Conservation (phyloP, 2,113 vertebrate genomes). For the Sinocyclocheilus anophthalmus region DNA sequence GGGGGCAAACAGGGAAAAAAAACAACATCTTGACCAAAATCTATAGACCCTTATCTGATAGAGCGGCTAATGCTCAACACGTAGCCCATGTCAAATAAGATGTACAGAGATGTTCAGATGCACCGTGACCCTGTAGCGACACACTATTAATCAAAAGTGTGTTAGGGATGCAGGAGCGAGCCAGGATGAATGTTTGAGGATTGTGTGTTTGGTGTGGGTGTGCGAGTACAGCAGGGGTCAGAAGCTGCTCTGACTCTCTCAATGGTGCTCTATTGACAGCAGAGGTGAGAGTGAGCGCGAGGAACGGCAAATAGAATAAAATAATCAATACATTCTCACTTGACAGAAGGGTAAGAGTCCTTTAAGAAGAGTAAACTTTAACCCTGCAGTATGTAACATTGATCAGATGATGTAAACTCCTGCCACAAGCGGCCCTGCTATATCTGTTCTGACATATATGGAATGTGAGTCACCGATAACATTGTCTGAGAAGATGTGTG, state of each 20-base stretch:
- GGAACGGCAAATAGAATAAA: conserved; percentile 94
- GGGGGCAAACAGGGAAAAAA: conserved; percentile 54
- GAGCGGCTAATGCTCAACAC: conserved; percentile 92
- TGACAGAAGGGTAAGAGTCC: conserved; percentile 74
- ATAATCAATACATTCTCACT: conserved; percentile 94
- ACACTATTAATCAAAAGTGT: conserved; percentile 95
- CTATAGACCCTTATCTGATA: conserved; percentile 95
- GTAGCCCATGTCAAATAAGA: conserved; percentile 66
- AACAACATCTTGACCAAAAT: conserved; percentile 59
- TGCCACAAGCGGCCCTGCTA: conserved; percentile 29
- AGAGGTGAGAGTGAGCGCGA: conserved; percentile 82
- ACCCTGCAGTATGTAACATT: conserved; percentile 85
- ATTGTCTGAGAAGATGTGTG: conserved; percentile 18
- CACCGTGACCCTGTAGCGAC: conserved; percentile 88
- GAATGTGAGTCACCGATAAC: conserved; percentile 50
- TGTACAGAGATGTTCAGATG: conserved; percentile 75
- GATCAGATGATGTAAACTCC: conserved; percentile 82
- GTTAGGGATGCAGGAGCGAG: conserved; percentile 86
- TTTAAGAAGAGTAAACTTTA: conserved; percentile 77
- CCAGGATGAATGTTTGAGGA: conserved; percentile 13
- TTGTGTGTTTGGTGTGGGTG: conserved; percentile 43
- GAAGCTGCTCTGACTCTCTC: conserved; percentile 67
- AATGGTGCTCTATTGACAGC: conserved; percentile 87
- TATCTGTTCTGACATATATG: conserved; percentile 54
- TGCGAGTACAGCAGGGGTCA: conserved; percentile 67